phyloP scores from a whole-genome alignment of 2,113 vertebrate genomes.

The Coreoperca whiteheadi region DNA sequence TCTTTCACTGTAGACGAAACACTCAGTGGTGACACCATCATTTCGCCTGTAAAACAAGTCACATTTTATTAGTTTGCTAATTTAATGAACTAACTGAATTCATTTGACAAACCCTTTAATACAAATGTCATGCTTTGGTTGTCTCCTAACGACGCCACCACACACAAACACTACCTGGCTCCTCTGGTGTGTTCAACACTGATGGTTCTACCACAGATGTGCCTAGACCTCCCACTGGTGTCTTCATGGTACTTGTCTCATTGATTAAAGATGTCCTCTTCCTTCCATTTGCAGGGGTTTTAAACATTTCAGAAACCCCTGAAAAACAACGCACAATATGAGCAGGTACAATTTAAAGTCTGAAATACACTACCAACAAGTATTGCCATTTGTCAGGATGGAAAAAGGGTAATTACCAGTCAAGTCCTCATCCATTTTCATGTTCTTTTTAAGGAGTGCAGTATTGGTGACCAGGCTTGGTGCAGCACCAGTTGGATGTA shows the following conservation, averaged over 20 bases:
- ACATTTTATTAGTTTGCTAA: background rate
- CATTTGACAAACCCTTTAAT: background rate
- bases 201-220: constrained; percentile 73
- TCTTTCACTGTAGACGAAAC: constrained; percentile 71
- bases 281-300: constrained; percentile 81
- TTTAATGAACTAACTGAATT: background rate
- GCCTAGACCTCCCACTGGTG: constrained; percentile 43
- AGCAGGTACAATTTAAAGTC: background rate
- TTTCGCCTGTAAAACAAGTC: constrained; percentile 84
- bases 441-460: constrained; percentile 70
- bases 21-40: constrained; percentile 87
- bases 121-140: background rate
- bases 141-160: background rate
- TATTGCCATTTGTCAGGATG: background rate
- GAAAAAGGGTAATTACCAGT: constrained; percentile 78
- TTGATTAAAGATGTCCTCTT: constrained; percentile 37
- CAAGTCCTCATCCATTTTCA: constrained; percentile 88
- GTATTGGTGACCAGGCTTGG: constrained; percentile 85
- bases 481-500: constrained; percentile 69
- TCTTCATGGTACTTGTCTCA: constrained; percentile 17
- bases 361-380: accelerated
- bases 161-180: constrained; percentile 78
- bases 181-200: constrained; percentile 88
- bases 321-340: constrained; percentile 35
- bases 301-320: constrained; percentile 89